A percentile compares a stretch with the other conserved stretches of the same genome.
Evolutionary conservation across 37 sponge, comb jelly and placozoan genomes (phyloP).

Genomic region (Amphimedon queenslandica): DNA sequence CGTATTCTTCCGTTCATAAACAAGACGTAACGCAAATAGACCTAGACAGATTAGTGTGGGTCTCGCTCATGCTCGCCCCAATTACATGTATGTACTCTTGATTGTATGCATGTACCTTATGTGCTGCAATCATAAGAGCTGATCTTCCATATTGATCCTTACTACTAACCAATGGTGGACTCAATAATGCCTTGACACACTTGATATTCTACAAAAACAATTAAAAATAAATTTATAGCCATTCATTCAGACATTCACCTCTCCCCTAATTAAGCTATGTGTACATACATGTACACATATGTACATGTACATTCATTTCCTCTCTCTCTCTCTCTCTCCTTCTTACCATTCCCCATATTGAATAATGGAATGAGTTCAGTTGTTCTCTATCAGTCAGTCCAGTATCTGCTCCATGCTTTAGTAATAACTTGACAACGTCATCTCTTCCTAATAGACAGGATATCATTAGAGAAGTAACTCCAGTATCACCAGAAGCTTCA

Average conservation of each 20-base stretch:
- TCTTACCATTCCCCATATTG: slow-evolving; percentile 31
- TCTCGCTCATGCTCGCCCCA: no score
- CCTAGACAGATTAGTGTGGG: no score
- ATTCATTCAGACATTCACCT: no score
- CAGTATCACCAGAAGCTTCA: background rate
- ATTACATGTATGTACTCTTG: background rate
- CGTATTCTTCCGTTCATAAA: no score
- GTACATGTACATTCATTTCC: background rate
- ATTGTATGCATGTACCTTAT: slow-evolving; percentile 12
- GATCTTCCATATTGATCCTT: slow-evolving; percentile 37
- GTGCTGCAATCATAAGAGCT: slow-evolving; percentile 38
- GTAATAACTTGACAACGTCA: slow-evolving; percentile 23
- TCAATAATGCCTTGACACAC: slow-evolving; percentile 19
- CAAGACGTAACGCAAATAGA: no score
- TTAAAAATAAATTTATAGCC: background rate
- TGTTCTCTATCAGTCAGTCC: slow-evolving; percentile 14
- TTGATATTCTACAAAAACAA: slow-evolving; percentile 1
- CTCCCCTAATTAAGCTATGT: no score
- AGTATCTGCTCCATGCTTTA: slow-evolving; percentile 21
- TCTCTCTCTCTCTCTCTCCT: background rate
- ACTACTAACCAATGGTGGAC: background rate
- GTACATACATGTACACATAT: background rate
- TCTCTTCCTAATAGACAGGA: slow-evolving; percentile 31
- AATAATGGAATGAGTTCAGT: slow-evolving; percentile 31
- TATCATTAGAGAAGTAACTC: slow-evolving; percentile 48